Base-by-base conservation (phyloP, 2,797 vertebrate species). In the Mallotus villosus region DNA sequence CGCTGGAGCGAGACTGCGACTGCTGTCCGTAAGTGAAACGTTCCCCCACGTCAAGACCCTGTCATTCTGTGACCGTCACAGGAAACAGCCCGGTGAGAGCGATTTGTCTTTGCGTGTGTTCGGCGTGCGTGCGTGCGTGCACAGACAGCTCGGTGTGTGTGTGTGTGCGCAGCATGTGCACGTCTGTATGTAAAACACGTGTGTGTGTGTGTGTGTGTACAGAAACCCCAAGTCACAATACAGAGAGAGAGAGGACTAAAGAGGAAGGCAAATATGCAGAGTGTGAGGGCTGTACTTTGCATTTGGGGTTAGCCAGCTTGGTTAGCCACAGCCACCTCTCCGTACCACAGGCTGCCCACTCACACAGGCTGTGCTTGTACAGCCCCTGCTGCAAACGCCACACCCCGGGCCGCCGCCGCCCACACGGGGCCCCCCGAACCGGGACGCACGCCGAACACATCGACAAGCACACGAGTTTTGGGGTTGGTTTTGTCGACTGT, bases 271-370 rank as follows among this genome's bases (percentile, higher is more conserved):
- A 32, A 25, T 2, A 32, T 22, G 14, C 16, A 34, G 25, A 14
- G 5, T 12, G 37, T 46, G 12, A 65, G 63, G n/a, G 34, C 1
- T 65, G 69, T 76, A 46, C 41, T 83, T 81, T 81, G 82, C 79
- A 81, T 83, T 66, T 74, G 76, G 79, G 73, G 73, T 75, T 46
- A 67, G 60, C 66, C 72, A 70, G 49, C 71, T 62, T 34, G 63
- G 63, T 65, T 72, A 73, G 82, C 82, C 82, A 70, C 79, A 81
- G 65, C 68, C 79, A 79, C 62, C 63, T 64, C 69, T 63, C 68
- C 73, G 37, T 17, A 75, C 77, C 82, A 77, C 82, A 81, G 34
- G 49, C 73, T 34, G 29, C 62, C 71, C 71, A 64, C 64, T 69
- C 41, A 57, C 25, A 24, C 63, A 65, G 32, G 19, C 19, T 17